Percentiles rank a stretch among this genome's conserved stretches.
These are phyloP conservation scores for Plestiodon gilberti DNA, from an alignment of 2,113 vertebrate genomes.

Conservation along the genomic window DNA sequence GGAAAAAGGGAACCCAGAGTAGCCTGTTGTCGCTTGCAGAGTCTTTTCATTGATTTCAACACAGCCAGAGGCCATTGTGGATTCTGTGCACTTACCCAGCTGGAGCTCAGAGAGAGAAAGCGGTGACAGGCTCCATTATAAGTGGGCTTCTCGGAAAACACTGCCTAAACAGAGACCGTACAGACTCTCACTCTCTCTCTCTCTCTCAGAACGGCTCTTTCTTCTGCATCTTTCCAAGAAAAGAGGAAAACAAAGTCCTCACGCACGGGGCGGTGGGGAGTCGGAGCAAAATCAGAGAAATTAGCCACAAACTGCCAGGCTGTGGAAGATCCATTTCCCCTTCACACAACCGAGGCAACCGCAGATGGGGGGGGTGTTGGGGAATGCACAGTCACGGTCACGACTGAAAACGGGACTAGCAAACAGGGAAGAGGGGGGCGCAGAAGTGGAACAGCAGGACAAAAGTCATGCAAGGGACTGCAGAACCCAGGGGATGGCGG, in stretches of 20 bases:
- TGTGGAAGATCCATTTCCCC: no score
- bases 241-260: not conserved
- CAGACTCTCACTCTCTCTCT: no score
- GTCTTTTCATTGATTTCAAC: conserved; percentile 29
- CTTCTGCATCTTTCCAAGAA: not conserved
- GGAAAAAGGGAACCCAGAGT: not conserved
- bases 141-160: conserved; percentile 57
- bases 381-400: no score
- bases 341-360: no score
- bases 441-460: no score
- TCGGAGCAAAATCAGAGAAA: not conserved
- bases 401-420: no score
- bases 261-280: no score
- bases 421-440: no score
- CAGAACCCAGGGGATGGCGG: no score
- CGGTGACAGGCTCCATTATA: conserved; percentile 74
- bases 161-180: conserved; percentile 60
- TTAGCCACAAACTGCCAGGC: no score
- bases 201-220: not conserved
- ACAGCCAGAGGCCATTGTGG: conserved; percentile 34
- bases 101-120: conserved; percentile 55
- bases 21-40: conserved; percentile 20
- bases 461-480: no score
- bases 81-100: conserved; percentile 48
- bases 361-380: no score